phyloP scores from a whole-genome alignment of 92 coral and sea anemone genomes.

The Phenganax marumi region DNA sequence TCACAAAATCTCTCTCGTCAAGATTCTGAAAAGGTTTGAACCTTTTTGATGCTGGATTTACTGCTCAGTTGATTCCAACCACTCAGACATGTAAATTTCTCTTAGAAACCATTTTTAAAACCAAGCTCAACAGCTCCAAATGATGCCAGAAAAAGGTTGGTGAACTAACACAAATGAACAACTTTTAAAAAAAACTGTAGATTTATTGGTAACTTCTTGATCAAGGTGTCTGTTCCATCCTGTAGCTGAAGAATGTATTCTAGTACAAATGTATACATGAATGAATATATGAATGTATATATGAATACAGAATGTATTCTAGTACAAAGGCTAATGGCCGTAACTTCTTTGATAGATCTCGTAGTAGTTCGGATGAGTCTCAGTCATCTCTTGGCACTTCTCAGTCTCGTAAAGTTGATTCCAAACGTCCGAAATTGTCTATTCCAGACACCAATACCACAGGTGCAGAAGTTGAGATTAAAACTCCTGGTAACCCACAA shows the following conservation, averaged over 20 bases:
- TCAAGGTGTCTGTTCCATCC: too few species aligned
- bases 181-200: not conserved
- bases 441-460: not conserved
- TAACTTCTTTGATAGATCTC: conserved; percentile 10
- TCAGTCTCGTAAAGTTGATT: not conserved
- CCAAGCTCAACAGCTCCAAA: not conserved
- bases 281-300: too few species aligned
- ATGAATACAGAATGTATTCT: too few species aligned
- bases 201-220: not conserved
- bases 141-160: conserved; percentile 23
- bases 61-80: not conserved
- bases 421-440: conserved; percentile 23
- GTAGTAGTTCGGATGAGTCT: conserved; percentile 16
- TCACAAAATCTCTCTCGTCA: conserved; percentile 44
- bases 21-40: conserved; percentile 20
- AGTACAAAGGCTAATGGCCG: not conserved
- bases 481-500: not conserved
- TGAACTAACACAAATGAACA: not conserved
- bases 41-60: not conserved
- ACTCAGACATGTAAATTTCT: not conserved
- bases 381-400: conserved; percentile 14
- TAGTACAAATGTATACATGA: too few species aligned
- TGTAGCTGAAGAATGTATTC: too few species aligned
- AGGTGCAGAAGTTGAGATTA: not conserved
- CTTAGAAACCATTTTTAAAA: conserved; percentile 27